Conservation (phyloP, 2,888 invertebrate genomes). For the Morpho helenor region DNA sequence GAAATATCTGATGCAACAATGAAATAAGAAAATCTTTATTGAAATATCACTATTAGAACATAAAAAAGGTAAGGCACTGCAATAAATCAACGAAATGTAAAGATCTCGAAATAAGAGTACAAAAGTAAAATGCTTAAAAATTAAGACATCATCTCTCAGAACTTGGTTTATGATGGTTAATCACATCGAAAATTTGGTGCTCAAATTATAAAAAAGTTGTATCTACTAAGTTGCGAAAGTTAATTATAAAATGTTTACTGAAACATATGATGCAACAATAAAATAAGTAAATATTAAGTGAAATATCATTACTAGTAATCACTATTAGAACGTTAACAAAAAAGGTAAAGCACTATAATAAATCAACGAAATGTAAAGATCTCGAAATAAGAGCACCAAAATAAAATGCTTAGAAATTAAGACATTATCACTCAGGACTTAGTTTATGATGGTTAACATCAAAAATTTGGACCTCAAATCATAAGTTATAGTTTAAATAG, state of each 20-base stretch:
- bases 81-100: slow-evolving; percentile 28
- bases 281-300: slow-evolving; percentile 2
- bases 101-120: slow-evolving; percentile 19
- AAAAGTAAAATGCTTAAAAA: slow-evolving; percentile 15
- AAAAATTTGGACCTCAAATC: slow-evolving; percentile 34
- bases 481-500: background rate
- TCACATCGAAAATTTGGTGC: slow-evolving; percentile 31
- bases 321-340: slow-evolving; percentile 18
- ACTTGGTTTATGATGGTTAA: background rate
- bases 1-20: slow-evolving; percentile 2
- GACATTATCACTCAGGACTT: background rate
- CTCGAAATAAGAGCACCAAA: slow-evolving; percentile 18
- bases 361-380: slow-evolving; percentile 29
- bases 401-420: slow-evolving; percentile 12
- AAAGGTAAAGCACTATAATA: slow-evolving; percentile 42
- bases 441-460: slow-evolving; percentile 6
- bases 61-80: slow-evolving; percentile 42
- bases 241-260: slow-evolving; percentile 6
- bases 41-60: slow-evolving; percentile 19
- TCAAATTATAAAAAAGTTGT: slow-evolving; percentile 21
- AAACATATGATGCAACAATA: slow-evolving; percentile 2
- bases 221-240: slow-evolving; percentile 5
- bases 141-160: background rate
- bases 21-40: slow-evolving; percentile 4
- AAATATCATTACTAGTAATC: slow-evolving; percentile 14